Evolutionary conservation across 2,113 vertebrate species (phyloP).

Genomic region (Lepisosteus oculatus): DNA sequence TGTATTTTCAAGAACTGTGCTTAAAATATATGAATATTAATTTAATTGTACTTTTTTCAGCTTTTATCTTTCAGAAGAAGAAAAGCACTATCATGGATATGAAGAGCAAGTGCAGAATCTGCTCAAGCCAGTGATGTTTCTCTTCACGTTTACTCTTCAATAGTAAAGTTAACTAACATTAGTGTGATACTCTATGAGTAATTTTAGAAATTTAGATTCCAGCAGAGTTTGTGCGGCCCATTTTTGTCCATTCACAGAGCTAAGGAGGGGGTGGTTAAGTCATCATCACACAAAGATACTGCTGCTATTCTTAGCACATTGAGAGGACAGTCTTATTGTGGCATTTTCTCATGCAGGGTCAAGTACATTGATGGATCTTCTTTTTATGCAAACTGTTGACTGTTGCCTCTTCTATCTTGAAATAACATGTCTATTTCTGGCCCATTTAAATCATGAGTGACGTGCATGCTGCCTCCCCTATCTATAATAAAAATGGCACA

Average conservation of each 20-base stretch:
- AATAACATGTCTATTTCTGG: conserved; percentile 59
- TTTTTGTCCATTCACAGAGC: neutral
- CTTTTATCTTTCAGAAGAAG: no score
- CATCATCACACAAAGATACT: conserved; percentile 28
- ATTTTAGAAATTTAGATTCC: no score
- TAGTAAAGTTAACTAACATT: no score
- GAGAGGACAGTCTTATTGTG: conserved; percentile 23
- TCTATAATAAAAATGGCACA: conserved; percentile 15
- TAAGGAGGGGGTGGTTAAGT: conserved; percentile 26
- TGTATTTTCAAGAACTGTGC: no score
- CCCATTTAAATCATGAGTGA: conserved; percentile 39
- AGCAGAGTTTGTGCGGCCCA: no score
- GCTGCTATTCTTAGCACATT: conserved; percentile 43
- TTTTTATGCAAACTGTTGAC: conserved; percentile 36
- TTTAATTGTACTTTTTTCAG: no score
- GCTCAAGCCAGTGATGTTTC: no score
- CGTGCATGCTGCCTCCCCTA: conserved; percentile 8
- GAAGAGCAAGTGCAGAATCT: no score
- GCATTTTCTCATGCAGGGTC: neutral
- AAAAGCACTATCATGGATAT: no score
- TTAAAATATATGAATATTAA: no score
- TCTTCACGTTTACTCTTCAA: no score
- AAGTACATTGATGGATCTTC: conserved; percentile 18
- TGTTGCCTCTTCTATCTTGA: conserved; percentile 46
- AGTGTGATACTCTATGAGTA: no score